Percentiles rank a stretch among this genome's conserved stretches.
Evolutionary conservation across 2,113 vertebrate genomes (phyloP).

Genomic region (Ammospiza caudacuta): DNA sequence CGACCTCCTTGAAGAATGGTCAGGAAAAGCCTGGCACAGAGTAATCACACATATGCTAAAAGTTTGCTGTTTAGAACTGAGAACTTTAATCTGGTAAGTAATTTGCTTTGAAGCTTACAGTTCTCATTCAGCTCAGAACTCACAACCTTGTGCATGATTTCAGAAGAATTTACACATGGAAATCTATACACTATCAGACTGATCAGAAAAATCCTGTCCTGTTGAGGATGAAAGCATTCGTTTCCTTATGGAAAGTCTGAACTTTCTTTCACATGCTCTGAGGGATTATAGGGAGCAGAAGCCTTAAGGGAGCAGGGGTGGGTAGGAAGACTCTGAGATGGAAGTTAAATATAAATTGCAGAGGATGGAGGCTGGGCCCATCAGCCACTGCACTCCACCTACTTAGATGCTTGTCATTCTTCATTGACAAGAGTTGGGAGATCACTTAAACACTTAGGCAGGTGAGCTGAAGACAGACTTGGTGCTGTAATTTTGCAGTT

Average conservation of each 20-base stretch:
- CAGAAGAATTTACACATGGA: not conserved
- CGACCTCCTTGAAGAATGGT: not conserved
- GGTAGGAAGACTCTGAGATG: not conserved
- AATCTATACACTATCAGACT: not conserved
- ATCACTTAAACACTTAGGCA: not conserved
- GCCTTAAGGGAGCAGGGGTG: not conserved
- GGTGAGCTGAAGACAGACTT: not conserved
- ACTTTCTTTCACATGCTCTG: not conserved
- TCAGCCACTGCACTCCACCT: not conserved
- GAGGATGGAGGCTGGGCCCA: not conserved
- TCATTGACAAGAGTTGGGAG: not conserved
- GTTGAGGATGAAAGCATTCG: not conserved
- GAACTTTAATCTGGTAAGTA: constrained; percentile 37
- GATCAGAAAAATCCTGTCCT: not conserved
- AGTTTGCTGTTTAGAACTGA: not conserved
- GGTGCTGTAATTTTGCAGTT: not conserved
- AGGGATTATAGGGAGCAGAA: not conserved
- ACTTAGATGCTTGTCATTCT: not conserved
- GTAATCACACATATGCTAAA: not conserved
- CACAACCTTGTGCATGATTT: not conserved
- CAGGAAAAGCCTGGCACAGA: not conserved
- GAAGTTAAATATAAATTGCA: not conserved
- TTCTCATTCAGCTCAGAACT: not conserved
- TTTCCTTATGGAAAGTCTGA: not conserved
- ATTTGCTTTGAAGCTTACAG: constrained; percentile 62